phyloP scores from a whole-genome alignment of 2,113 vertebrate species.

The Dipodomys spectabilis region DNA sequence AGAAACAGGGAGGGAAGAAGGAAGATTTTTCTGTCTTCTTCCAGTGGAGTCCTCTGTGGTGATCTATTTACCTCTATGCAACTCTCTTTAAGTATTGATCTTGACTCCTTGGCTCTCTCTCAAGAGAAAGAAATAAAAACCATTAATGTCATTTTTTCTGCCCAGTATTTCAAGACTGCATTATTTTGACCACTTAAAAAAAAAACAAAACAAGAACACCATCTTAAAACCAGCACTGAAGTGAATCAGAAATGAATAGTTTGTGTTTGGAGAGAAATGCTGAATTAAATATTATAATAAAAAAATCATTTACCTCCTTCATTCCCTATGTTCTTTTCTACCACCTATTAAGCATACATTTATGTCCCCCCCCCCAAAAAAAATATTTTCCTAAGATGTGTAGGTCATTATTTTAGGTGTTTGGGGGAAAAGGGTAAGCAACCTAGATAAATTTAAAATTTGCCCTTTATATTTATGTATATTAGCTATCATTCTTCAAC shows the following conservation, averaged over 20 bases:
- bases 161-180: background rate
- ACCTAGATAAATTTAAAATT: background rate
- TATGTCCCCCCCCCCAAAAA: too few relatives aligned
- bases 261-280: background rate
- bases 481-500: background rate
- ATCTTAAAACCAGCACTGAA: background rate
- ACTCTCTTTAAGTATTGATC: slow-evolving; percentile 3
- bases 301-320: background rate
- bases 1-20: background rate
- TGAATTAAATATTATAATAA: background rate
- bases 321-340: background rate
- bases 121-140: background rate
- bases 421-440: background rate
- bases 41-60: background rate
- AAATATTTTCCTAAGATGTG: background rate
- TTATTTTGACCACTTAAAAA: background rate
- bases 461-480: background rate
- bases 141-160: background rate
- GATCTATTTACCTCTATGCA: background rate
- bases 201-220: background rate
- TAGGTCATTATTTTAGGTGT: background rate
- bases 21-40: background rate
- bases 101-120: slow-evolving; percentile 16
- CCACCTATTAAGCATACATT: background rate
- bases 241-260: background rate